Base-by-base conservation (phyloP, 2,113 vertebrate species). In the Eonycteris spelaea region DNA sequence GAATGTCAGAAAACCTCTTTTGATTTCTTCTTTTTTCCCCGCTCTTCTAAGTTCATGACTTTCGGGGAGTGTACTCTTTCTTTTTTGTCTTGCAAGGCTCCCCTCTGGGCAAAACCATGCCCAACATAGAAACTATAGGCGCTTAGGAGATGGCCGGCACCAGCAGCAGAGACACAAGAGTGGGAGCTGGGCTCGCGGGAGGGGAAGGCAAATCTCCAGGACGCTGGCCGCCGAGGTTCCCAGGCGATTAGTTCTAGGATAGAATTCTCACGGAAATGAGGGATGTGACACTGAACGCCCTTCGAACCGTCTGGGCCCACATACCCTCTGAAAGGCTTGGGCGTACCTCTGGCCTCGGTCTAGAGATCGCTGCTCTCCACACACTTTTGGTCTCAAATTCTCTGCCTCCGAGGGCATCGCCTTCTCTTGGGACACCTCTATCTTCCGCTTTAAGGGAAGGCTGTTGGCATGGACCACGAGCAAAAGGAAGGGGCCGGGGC, bases 1-100 rank as follows among this genome's bases (percentile, higher is more conserved):
- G 40, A 38, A 51, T 94, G 92, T 91, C 93, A 74, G 90, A 43
- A 93, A 88, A 35, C n/a, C 26, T 80, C 28, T 90, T 85, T 71
- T 40, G 61, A 26, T 86, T 92, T 95, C 51, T 51, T 51, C 48
- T 51, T 51, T 51, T 51, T 51, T 16, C 4, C 4, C 51, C n/a
- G 6, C 26, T 80, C 33, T 90, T 85, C 77, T 40, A 67, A 28
- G 79, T 92, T 95, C 94, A 55, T 78, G 82, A 83, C 67, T 90
- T 65, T 92, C 94, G 70, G 28, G n/a, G 63, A 92, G 88, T 5
- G 1, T 38, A 84, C 70, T 45, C n/a, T 19, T 86, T 95, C 77
- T 21, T 45, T 67, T 12, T 1, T 63, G 3, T 73, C 79, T 87
- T 67, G 7, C 4, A 63, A 96, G 59, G 51, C 33, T 86, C n/a